Base-by-base conservation (phyloP, 2,797 vertebrate species). In the Otolemur crassicaudatus region DNA sequence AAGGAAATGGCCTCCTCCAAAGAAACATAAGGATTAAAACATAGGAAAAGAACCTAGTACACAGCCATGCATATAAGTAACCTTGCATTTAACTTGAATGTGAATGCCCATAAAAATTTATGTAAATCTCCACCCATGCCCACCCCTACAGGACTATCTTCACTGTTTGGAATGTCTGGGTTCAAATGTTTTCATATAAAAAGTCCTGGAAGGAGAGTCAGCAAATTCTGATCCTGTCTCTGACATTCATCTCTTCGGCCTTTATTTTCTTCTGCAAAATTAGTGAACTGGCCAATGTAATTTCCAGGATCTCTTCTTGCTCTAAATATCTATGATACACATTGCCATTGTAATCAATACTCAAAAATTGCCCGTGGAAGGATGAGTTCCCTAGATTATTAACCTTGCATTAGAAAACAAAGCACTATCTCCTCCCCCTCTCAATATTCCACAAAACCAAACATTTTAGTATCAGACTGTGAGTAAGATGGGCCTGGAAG, bases 191-290 rank as follows among this genome's bases (percentile, higher is more conserved):
- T 49, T 37, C 19, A n/a, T 46, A 60, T 27, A 43, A 13, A 79
- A 27, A 73, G 34, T 27, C 13, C 14, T 61, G 49, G 76, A 40
- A 25, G n/a, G 13, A 7, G 7, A 81, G 17, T 53, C 6, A 27
- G 34, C 65, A 75, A 25, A 82, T 34, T 87, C 37, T 2, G n/a
- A n/a, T n/a, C n/a, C 76, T 73, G n/a, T 73, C 31, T 65, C 43
- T 46, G 31, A 37, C 77, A 49, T 40, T 37, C 7, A 20, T 63
- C 46, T 70, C 70, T 56, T 56, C 73, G 20, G 16, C 34, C 60
- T 87, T 90, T 25, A 81, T 6, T 91, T 86, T 40, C 77, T 95
- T 92, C 84, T 87, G 25, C 34, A 83, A 92, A 84, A 40, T 65
- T 12, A 70, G 13, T 58, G 16, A 84, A 84, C 53, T 19, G n/a